Evolutionary conservation across 2,888 invertebrate species (phyloP), one percentile per base, ranked within the genome.

Genomic region (Gastrophysa polygoni): DNA sequence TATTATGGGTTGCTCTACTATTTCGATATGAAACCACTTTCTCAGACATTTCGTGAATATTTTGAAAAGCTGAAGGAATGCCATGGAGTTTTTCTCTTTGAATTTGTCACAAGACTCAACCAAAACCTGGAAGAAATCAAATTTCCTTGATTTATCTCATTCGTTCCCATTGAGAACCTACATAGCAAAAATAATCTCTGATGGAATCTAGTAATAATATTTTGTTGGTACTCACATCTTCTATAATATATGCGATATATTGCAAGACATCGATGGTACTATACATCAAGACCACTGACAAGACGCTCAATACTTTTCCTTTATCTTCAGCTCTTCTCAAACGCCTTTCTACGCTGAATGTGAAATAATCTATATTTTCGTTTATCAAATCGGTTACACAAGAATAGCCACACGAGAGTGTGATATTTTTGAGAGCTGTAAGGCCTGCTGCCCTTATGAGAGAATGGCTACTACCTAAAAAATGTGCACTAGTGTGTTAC

Each of bases 341-440:
- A 72, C 87, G 84, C 0, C 85, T 78, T 24, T 88, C 88, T 59
- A 93, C 84, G 71, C 91, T 88, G 73, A 87, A 88, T 0, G 90
- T 88, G 75, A 92, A 86, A 76, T 91, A 93, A 78, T 92, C 92
- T 0, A 89, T 86, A 76, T 92, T 91, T 34, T 79, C 75, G 54
- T 85, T 85, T 61, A 93, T 84, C 18, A 93, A 84, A n/a, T 86
- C 84, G 0, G 85, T 83, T 2, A 89, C 84, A 57, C 81, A 78
- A 0, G 72, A 66, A 75, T 86, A 85, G 0, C 84, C 85, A 69
- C 88, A 84, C 0, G 89, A 87, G 32, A 71, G 60, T 7, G 89
- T 85, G 21, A 91, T 83, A 57, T 84, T 83, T 46, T 83, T 77
- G 5, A 91, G 81, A 0, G 89, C 84, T 67, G 82, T 82, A 56